Base-by-base conservation (phyloP, 2,113 vertebrate species). In the Aldabrachelys gigantea region DNA sequence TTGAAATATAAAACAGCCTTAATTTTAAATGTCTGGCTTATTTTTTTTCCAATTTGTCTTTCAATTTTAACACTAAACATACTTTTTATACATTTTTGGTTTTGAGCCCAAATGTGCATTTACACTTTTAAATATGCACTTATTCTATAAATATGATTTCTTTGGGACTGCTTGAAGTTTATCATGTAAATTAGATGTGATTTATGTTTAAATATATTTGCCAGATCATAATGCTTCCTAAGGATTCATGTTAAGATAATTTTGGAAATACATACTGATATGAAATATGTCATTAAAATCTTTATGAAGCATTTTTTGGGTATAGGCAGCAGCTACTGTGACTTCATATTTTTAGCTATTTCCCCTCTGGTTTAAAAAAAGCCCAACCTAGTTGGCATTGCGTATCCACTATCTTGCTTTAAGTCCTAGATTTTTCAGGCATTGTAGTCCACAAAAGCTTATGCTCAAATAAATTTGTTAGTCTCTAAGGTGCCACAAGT, bases 141-240 rank as follows among this genome's bases (percentile, higher is more conserved):
- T 96, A 95, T 83, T 95, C 96, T 97, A 97, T 97, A 97, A 97
- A 97, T 97, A 95, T 96, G 87, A 83, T 62, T 87, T 86, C 89
- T 91, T 96, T 89, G 90, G 94, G 96, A 84, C 53, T 83, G 83
- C 91, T 97, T 95, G 94, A 86, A 88, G 84, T 95, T 97, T 96
- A 95, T 95, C 91, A 65, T 56, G 81, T 75, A 89, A 91, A 38
- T 6, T 16, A 91, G 86, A 88, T 92, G 91, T 1, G 89, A 93
- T 96, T 94, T 95, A 91, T 96, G 93, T 76, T 93, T 95, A 94
- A 94, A 93, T 96, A 78, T 85, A 80, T 95, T 95, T 95, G 89
- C 91, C 94, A 95, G 57, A 27, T 84, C 92, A 82, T 94, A 95
- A 2, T 87, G 78, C 92, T 96, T 95, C 93, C 91, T 94, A 86